Percentiles rank a stretch among this genome's conserved stretches.
phyloP scores from a whole-genome alignment of 2,888 invertebrate species.

The Cartodere bifasciata region DNA sequence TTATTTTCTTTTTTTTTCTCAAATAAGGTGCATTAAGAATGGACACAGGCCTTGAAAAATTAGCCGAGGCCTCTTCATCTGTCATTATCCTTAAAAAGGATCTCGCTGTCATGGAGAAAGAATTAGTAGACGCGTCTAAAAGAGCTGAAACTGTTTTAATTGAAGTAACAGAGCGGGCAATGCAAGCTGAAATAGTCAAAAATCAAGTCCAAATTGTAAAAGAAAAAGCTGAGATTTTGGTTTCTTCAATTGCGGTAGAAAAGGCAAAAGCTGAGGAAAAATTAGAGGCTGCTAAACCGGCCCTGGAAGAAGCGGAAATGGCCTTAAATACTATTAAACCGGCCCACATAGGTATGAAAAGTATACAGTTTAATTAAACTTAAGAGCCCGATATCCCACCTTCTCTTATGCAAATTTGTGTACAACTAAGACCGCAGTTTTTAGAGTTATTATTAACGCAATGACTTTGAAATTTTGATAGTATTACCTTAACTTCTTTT shows the following conservation, averaged over 20 bases:
- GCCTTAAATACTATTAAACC: slow-evolving; percentile 94
- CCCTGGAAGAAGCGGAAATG: slow-evolving; percentile 87
- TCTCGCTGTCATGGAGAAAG: slow-evolving; percentile 87
- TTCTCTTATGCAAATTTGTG: no score
- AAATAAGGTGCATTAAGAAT: slow-evolving; percentile 83
- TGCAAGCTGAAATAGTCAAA: slow-evolving; percentile 91
- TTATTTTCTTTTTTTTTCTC: no score
- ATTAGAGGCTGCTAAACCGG: slow-evolving; percentile 89
- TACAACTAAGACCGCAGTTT: no score
- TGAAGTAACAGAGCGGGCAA: slow-evolving; percentile 77
- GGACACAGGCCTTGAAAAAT: slow-evolving; percentile 90
- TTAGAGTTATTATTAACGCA: no score
- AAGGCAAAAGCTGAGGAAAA: slow-evolving; percentile 86
- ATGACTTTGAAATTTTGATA: no score
- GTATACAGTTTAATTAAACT: no score
- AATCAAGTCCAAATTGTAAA: slow-evolving; percentile 93
- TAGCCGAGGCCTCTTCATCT: slow-evolving; percentile 89
- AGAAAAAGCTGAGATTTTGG: slow-evolving; percentile 85
- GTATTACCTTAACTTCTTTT: no score
- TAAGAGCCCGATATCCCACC: no score
- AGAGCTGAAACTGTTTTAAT: slow-evolving; percentile 79
- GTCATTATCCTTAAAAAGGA: slow-evolving; percentile 86
- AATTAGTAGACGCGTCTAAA: slow-evolving; percentile 82
- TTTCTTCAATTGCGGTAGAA: slow-evolving; percentile 76
- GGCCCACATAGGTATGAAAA: slow-evolving; percentile 70